Percentiles rank a stretch among this genome's conserved stretches.
phyloP scores from a whole-genome alignment of 2,888 invertebrate species.

The Pyrgus malvae region DNA sequence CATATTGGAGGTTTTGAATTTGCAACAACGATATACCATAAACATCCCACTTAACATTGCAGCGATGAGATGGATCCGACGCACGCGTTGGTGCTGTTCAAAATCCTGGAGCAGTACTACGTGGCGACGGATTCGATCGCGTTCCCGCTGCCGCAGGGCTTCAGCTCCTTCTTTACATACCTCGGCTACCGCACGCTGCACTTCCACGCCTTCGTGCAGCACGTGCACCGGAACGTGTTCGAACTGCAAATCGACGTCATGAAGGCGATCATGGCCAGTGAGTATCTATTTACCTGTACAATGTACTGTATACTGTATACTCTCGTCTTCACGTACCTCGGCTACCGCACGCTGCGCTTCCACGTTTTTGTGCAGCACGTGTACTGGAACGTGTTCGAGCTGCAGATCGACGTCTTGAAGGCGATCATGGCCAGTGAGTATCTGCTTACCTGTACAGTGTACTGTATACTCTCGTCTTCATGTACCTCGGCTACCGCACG shows the following conservation, averaged over 20 bases:
- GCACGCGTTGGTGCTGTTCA: slow-evolving; percentile 87
- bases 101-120: slow-evolving; percentile 90
- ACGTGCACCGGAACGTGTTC: slow-evolving; percentile 91
- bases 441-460: too few species aligned
- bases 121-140: slow-evolving; percentile 90
- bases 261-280: slow-evolving; percentile 91
- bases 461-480: too few species aligned
- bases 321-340: slow-evolving; percentile 94
- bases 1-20: too few species aligned
- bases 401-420: slow-evolving; percentile 94
- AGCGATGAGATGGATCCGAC: slow-evolving; percentile 88
- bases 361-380: slow-evolving; percentile 92
- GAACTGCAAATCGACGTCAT: slow-evolving; percentile 94
- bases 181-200: slow-evolving; percentile 90
- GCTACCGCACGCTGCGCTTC: slow-evolving; percentile 89
- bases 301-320: too few species aligned
- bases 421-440: slow-evolving; percentile 87
- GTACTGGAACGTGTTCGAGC: slow-evolving; percentile 90
- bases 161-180: slow-evolving; percentile 94
- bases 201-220: slow-evolving; percentile 91
- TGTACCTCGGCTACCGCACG: slow-evolving; percentile 91
- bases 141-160: slow-evolving; percentile 90
- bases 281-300: too few species aligned
- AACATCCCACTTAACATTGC: too few species aligned
- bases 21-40: too few species aligned